Conservation (phyloP, 2,888 invertebrate species). For the Mesorhabditis spiculigera region DNA sequence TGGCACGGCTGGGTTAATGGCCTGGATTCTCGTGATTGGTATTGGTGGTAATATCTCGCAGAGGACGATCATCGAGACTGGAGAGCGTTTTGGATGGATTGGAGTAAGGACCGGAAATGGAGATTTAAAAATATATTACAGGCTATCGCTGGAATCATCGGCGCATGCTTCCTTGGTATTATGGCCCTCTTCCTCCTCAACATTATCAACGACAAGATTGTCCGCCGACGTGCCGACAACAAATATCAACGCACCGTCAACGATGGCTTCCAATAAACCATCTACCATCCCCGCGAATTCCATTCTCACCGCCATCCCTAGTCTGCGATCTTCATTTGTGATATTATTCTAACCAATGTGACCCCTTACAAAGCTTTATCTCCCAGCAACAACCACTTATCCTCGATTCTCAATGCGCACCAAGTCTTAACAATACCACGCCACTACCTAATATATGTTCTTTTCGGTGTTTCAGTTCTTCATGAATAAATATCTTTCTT, state of each 20-base stretch:
- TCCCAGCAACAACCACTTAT: no score
- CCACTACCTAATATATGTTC: no score
- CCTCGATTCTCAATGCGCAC: no score
- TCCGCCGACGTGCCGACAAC: slow-evolving; percentile 15
- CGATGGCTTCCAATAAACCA: no score
- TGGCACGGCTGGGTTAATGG: slow-evolving; percentile 53
- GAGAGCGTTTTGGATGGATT: slow-evolving; percentile 55
- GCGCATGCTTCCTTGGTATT: slow-evolving; percentile 51
- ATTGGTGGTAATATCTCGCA: slow-evolving; percentile 55
- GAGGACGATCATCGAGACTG: slow-evolving; percentile 55
- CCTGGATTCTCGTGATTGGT: slow-evolving; percentile 56
- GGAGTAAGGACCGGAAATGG: slow-evolving; percentile 28
- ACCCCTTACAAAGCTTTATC: no score
- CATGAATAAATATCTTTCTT: no score
- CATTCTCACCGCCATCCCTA: no score
- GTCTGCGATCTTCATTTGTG: no score
- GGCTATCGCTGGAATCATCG: slow-evolving; percentile 54
- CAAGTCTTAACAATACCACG: no score
- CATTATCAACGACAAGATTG: slow-evolving; percentile 52
- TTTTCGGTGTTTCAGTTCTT: no score
- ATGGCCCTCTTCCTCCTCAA: slow-evolving; percentile 47
- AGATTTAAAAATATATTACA: slow-evolving; percentile 19
- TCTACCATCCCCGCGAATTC: no score
- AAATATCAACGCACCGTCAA: background rate
- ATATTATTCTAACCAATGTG: no score